Conservation (phyloP, 2,888 invertebrate species). For the Terebella lapidaria region DNA sequence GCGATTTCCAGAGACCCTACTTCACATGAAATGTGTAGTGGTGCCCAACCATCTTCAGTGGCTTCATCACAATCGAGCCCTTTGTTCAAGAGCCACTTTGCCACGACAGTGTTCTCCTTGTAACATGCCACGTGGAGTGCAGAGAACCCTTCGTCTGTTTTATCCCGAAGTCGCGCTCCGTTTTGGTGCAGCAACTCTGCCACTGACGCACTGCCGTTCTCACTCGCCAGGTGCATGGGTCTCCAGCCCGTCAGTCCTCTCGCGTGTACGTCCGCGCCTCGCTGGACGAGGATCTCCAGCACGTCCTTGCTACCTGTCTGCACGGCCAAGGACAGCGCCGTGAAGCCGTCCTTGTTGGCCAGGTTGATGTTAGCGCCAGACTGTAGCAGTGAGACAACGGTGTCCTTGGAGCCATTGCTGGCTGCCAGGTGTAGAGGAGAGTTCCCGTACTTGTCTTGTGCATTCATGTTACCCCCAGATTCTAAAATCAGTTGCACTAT, state of each 20-base stretch:
- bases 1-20: conserved; percentile 8
- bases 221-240: conserved; percentile 9
- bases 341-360: conserved; percentile 11
- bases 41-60: conserved; percentile 10
- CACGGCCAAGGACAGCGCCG: conserved; percentile 15
- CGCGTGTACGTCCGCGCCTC: conserved; percentile 10
- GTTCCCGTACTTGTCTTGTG: conserved; percentile 11
- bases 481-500: conserved; percentile 5
- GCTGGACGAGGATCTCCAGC: conserved; percentile 7
- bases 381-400: conserved; percentile 6
- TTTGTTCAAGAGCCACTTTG: conserved; percentile 3
- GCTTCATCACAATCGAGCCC: conserved; percentile 1
- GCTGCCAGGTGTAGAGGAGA: conserved; percentile 27
- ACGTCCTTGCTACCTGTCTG: neutral
- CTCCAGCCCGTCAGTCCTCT: conserved; percentile 8
- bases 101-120: neutral
- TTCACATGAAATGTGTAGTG: conserved; percentile 12
- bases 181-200: conserved; percentile 1
- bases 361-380: conserved; percentile 6
- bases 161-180: neutral
- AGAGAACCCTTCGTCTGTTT: conserved; percentile 5
- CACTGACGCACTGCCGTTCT: conserved; percentile 2
- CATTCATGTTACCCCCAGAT: conserved; percentile 7
- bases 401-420: conserved; percentile 7
- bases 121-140: conserved; percentile 10